These are phyloP conservation scores for Actinostola sp. DNA, from an alignment of 92 coral and sea anemone genomes.

Conservation along the genomic window DNA sequence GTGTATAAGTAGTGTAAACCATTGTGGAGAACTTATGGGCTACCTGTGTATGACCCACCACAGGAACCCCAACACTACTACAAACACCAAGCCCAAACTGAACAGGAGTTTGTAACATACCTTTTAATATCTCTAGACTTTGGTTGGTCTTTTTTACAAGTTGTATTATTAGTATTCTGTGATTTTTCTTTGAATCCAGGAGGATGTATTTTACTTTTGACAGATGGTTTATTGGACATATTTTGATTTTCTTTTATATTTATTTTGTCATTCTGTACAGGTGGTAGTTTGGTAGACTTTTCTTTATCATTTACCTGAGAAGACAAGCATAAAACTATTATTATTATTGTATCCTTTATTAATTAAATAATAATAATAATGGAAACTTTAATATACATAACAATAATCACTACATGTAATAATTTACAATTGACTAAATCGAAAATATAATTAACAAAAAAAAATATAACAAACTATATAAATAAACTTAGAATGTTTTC, in stretches of 20 bases:
- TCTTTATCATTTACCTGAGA: constrained; percentile 21
- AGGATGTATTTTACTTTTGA: constrained; percentile 2
- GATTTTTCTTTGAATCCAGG: constrained; percentile 22
- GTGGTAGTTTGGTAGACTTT: constrained; percentile 2
- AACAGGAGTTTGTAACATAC: too few species aligned
- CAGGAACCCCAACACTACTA: constrained; percentile 8
- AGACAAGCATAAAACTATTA: too few species aligned
- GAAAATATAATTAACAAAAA: too few species aligned
- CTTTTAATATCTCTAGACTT: constrained; percentile 17
- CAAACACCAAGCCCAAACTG: too few species aligned
- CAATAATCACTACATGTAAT: too few species aligned
- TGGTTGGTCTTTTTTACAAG: constrained; percentile 22
- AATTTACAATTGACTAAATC: too few species aligned
- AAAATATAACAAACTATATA: too few species aligned
- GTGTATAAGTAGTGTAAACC: background rate
- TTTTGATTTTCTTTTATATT: constrained; percentile 34
- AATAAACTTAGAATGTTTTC: too few species aligned
- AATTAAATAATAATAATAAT: too few species aligned
- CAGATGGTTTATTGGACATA: constrained; percentile 22
- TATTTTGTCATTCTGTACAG: constrained; percentile 30
- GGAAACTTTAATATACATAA: too few species aligned
- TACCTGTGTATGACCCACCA: background rate
- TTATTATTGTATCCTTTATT: too few species aligned
- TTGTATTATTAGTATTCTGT: constrained; percentile 16
- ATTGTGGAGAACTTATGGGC: background rate